phyloP scores from a whole-genome alignment of 2,113 vertebrate species.

The Ovibos moschatus region DNA sequence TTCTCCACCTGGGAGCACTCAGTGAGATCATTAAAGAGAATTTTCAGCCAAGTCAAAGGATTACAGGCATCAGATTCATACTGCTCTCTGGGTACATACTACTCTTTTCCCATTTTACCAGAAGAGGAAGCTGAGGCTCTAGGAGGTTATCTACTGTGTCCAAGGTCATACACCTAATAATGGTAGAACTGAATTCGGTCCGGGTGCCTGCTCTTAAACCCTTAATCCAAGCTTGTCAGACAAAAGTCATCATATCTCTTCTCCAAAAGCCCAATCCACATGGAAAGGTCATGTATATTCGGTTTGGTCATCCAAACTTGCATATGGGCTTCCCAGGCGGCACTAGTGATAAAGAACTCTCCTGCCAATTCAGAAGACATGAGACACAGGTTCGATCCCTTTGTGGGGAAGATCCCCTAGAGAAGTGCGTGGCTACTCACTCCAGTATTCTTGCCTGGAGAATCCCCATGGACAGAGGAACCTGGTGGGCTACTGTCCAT shows the following conservation, averaged over 20 bases:
- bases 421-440: background rate
- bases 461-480: background rate
- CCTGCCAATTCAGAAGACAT: background rate
- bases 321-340: background rate
- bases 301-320: background rate
- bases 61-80: background rate
- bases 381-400: background rate
- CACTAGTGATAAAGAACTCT: background rate
- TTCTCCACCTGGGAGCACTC: background rate
- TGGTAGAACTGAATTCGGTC: background rate
- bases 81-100: background rate
- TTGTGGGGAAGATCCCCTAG: background rate
- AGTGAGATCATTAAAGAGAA: background rate
- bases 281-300: background rate
- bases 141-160: background rate
- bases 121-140: background rate
- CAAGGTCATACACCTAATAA: background rate
- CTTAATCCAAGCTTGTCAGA: background rate
- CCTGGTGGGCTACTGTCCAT: background rate
- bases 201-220: background rate
- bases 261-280: background rate
- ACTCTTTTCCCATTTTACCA: background rate
- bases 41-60: background rate
- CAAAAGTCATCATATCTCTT: background rate
- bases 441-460: background rate